Percentiles rank a stretch among this genome's conserved stretches.
Evolutionary conservation across 2,797 vertebrate genomes (phyloP).

Genomic region (Squalus acanthias): DNA sequence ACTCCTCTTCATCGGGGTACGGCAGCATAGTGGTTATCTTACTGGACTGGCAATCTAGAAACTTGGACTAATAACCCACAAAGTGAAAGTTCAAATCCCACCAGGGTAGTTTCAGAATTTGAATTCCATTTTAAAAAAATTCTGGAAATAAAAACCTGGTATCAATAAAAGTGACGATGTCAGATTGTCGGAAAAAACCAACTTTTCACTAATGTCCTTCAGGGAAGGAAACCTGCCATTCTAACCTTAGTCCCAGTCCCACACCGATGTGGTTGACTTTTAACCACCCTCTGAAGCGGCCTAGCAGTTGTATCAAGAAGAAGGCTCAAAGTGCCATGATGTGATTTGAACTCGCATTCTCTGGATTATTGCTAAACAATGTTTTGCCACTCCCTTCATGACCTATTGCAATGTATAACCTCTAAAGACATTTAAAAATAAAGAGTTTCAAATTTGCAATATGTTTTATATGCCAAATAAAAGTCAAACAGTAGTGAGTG

Average conservation of each 20-base stretch:
- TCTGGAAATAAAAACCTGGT: not conserved
- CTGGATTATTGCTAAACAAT: too few relatives aligned
- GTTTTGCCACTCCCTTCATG: not conserved
- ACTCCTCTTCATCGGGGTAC: too few relatives aligned
- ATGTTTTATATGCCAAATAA: not conserved
- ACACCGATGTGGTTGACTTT: not conserved
- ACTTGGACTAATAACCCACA: not conserved
- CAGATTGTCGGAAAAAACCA: not conserved
- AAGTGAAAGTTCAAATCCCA: not conserved
- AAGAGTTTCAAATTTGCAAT: not conserved
- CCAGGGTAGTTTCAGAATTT: not conserved
- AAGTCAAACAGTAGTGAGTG: not conserved
- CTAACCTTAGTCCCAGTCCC: not conserved
- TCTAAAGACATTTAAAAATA: not conserved
- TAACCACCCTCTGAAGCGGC: not conserved
- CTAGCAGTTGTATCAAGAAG: too few relatives aligned
- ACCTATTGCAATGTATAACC: not conserved
- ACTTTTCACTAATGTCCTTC: not conserved
- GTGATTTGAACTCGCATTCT: too few relatives aligned
- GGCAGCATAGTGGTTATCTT: too few relatives aligned
- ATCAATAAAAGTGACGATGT: too few relatives aligned
- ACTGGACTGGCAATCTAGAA: too few relatives aligned
- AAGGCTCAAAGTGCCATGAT: too few relatives aligned
- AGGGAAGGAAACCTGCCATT: not conserved
- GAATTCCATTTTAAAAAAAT: not conserved